Conservation (phyloP, 2,797 vertebrate genomes). For the Gallirallus australis region DNA sequence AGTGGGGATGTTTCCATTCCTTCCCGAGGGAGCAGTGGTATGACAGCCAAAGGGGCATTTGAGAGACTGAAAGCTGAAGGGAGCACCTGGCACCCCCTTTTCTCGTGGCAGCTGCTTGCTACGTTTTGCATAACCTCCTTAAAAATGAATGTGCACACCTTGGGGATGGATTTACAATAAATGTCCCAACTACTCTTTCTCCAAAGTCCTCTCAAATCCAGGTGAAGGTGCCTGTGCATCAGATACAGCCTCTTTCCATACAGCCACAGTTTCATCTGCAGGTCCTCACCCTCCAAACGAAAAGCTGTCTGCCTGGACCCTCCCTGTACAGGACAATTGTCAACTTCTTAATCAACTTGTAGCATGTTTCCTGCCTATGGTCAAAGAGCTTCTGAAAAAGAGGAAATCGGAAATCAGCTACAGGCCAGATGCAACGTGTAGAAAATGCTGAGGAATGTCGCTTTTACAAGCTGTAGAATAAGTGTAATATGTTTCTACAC, state of each 20-base stretch:
- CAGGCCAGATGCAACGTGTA: not conserved
- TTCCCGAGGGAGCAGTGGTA: fast-evolving
- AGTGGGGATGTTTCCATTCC: fast-evolving
- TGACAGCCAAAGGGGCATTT: not conserved
- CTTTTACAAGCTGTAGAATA: too few relatives aligned
- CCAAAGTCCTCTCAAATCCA: not conserved
- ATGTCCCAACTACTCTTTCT: not conserved
- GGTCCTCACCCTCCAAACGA: not conserved
- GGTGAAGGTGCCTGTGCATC: not conserved
- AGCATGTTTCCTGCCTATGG: not conserved
- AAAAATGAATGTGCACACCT: not conserved
- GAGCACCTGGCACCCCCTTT: not conserved
- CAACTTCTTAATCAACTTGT: not conserved
- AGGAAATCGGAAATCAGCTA: not conserved
- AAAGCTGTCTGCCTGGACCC: not conserved
- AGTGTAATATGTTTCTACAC: too few relatives aligned
- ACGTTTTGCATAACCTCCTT: not conserved
- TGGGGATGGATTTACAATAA: not conserved
- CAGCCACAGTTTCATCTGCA: not conserved
- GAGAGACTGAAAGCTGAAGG: not conserved
- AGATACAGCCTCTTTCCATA: fast-evolving
- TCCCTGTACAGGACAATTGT: not conserved
- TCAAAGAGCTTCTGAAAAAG: not conserved
- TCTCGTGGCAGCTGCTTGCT: not conserved
- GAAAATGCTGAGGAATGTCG: too few relatives aligned